Conservation (phyloP, 2,888 invertebrate genomes). For the Vesta saturnalis region DNA sequence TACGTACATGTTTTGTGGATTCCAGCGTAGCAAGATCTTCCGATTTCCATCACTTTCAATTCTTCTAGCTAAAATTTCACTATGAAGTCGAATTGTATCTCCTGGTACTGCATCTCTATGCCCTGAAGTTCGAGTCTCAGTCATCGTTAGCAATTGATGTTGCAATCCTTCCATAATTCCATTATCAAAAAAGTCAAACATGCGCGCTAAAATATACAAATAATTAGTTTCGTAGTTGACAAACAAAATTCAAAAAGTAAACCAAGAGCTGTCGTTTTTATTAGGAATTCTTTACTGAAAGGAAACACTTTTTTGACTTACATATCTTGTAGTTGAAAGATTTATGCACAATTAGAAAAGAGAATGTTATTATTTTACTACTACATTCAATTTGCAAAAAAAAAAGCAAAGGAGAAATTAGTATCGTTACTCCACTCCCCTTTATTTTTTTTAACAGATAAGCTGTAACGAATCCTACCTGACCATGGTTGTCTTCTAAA, state of each 20-base stretch:
- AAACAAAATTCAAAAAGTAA: too few species aligned
- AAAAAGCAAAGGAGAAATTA: too few species aligned
- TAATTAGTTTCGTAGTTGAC: slow-evolving; percentile 12
- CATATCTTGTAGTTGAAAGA: not conserved
- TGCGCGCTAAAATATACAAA: slow-evolving; percentile 75
- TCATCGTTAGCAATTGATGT: slow-evolving; percentile 76
- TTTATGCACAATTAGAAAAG: too few species aligned
- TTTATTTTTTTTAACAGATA: not conserved
- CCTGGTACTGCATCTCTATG: slow-evolving; percentile 69
- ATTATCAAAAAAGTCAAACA: slow-evolving; percentile 93
- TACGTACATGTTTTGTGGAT: slow-evolving; percentile 87
- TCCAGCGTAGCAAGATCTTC: slow-evolving; percentile 81
- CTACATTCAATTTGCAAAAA: too few species aligned
- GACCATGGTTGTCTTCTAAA: slow-evolving; percentile 90
- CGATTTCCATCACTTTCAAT: slow-evolving; percentile 71
- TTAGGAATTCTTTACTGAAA: too few species aligned
- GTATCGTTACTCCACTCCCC: too few species aligned
- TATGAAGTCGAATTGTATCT: slow-evolving; percentile 77
- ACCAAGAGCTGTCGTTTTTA: not conserved
- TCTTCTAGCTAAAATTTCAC: slow-evolving; percentile 74
- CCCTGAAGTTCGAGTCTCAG: slow-evolving; percentile 69
- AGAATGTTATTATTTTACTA: too few species aligned
- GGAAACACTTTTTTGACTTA: too few species aligned
- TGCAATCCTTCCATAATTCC: slow-evolving; percentile 93
- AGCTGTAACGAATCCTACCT: slow-evolving; percentile 68